Evolutionary conservation across 1,140 invertebrate genomes (phyloP).

Genomic region (Ceratitis capitata): DNA sequence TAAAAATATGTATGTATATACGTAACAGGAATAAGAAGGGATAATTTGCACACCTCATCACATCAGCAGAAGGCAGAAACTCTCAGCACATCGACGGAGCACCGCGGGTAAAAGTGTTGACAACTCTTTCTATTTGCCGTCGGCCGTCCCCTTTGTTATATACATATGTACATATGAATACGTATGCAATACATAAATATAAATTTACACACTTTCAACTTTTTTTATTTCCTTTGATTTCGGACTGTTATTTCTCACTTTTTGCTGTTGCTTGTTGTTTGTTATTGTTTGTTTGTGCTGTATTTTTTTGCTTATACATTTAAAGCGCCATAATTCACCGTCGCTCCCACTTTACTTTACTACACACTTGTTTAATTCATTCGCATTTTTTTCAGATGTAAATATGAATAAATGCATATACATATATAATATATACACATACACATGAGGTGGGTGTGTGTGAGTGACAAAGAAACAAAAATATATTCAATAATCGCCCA

Average conservation of each 20-base stretch:
- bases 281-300: not conserved
- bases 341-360: not conserved
- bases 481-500: not conserved
- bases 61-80: too few species aligned
- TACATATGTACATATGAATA: not conserved
- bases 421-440: not conserved
- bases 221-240: not conserved
- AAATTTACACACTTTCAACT: too few species aligned
- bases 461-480: too few species aligned
- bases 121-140: not conserved
- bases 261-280: not conserved
- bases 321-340: not conserved
- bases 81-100: too few species aligned
- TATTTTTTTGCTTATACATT: not conserved
- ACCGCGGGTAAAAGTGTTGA: not conserved
- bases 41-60: too few species aligned
- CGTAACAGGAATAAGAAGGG: too few species aligned
- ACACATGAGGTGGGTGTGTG: too few species aligned
- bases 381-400: not conserved
- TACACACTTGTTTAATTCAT: not conserved
- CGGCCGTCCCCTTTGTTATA: not conserved
- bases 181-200: not conserved
- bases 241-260: not conserved
- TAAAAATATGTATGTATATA: too few species aligned
- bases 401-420: not conserved